phyloP scores from a whole-genome alignment of 2,113 vertebrate species.

The Procapra przewalskii region DNA sequence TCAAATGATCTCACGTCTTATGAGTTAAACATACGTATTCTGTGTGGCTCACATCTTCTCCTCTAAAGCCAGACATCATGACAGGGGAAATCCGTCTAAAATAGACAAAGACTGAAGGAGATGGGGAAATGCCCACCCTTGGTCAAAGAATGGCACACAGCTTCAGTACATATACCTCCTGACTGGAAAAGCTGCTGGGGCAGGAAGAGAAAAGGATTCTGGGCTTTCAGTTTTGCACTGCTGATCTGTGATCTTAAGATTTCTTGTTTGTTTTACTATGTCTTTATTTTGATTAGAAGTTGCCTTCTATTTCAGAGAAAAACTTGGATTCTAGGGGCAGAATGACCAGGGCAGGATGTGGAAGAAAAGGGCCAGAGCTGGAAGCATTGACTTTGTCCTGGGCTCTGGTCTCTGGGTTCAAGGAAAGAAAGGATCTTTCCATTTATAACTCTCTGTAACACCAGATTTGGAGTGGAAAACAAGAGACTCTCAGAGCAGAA shows the following conservation, averaged over 20 bases:
- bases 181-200: neutral
- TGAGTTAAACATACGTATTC: neutral
- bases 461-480: neutral
- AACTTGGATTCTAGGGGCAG: neutral
- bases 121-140: too few species aligned
- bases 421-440: neutral
- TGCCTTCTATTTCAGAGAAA: neutral
- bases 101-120: neutral
- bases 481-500: neutral
- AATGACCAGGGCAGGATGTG: neutral
- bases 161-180: neutral
- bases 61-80: neutral
- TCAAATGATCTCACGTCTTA: neutral
- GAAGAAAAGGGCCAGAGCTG: neutral
- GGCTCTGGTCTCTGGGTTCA: neutral
- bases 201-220: neutral
- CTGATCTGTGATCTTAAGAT: neutral
- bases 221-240: neutral
- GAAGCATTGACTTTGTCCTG: neutral
- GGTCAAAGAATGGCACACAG: neutral
- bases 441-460: neutral
- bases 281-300: neutral
- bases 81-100: neutral
- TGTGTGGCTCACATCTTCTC: neutral
- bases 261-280: neutral